Evolutionary conservation across 2,888 invertebrate species (phyloP).

Genomic region (Parnassius mnemosyne): DNA sequence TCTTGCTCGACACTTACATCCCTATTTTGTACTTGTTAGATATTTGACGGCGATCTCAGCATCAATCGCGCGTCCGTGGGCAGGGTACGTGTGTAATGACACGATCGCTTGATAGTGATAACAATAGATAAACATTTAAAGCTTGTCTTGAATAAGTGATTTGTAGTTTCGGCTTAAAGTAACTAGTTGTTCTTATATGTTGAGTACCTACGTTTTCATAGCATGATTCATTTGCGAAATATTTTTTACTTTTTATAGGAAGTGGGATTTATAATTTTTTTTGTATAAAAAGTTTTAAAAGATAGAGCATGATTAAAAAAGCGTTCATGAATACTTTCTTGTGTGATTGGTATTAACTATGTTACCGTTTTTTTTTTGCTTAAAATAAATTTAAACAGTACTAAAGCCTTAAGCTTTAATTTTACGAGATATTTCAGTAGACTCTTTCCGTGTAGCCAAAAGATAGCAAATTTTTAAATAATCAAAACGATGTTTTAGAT

Average conservation of each 20-base stretch:
- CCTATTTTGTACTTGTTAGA: slow-evolving; percentile 20
- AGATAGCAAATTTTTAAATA: too few species aligned
- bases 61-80: slow-evolving; percentile 63
- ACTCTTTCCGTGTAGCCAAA: too few species aligned
- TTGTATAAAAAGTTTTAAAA: too few species aligned
- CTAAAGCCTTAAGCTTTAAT: too few species aligned
- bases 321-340: too few species aligned
- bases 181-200: slow-evolving; percentile 16
- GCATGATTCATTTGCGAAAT: not conserved
- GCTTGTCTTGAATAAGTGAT: slow-evolving; percentile 59
- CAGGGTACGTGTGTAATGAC: slow-evolving; percentile 68
- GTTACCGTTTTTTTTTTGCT: too few species aligned
- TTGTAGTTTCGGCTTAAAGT: slow-evolving; percentile 42
- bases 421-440: too few species aligned
- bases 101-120: slow-evolving; percentile 63
- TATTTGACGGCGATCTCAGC: slow-evolving; percentile 45
- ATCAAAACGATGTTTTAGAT: not conserved
- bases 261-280: too few species aligned
- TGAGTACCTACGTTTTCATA: not conserved
- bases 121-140: slow-evolving; percentile 65
- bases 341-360: too few species aligned
- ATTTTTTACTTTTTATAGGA: too few species aligned
- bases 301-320: too few species aligned
- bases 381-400: too few species aligned
- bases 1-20: slow-evolving; percentile 17